Conservation (phyloP, 2,888 invertebrate species). For the Pseudanteris insignis region DNA sequence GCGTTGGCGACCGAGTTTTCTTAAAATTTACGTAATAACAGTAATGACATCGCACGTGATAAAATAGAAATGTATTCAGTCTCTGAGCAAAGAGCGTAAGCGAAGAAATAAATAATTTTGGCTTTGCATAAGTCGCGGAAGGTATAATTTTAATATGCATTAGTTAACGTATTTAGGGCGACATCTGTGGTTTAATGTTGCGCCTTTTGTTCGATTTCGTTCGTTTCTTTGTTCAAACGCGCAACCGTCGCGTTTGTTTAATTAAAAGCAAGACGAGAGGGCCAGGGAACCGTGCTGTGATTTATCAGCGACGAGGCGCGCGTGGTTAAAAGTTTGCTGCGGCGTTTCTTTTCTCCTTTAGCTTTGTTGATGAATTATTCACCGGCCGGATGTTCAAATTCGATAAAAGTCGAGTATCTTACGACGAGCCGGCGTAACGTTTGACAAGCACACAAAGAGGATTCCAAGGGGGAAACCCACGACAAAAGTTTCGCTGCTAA, state of each 20-base stretch:
- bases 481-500: conserved; percentile 22
- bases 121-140: conserved; percentile 33
- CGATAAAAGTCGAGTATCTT: conserved; percentile 21
- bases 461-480: conserved; percentile 10
- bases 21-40: conserved; percentile 25
- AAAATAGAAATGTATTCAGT: conserved; percentile 24
- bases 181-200: conserved; percentile 16
- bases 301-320: conserved; percentile 19
- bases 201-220: conserved; percentile 32
- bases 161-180: conserved; percentile 21
- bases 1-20: conserved; percentile 2
- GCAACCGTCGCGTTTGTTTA: conserved; percentile 24
- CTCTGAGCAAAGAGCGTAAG: conserved; percentile 21
- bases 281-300: conserved; percentile 6
- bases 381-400: conserved; percentile 25
- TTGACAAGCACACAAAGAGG: conserved; percentile 18
- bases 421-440: conserved; percentile 14
- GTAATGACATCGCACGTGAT: conserved; percentile 17
- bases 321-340: conserved; percentile 18
- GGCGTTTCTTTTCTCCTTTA: conserved; percentile 7
- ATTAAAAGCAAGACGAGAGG: conserved; percentile 27
- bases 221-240: conserved; percentile 13
- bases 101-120: conserved; percentile 33
- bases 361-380: conserved; percentile 36
- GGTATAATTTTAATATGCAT: conserved; percentile 37